Evolutionary conservation across 2,888 invertebrate genomes (phyloP).

Genomic region (Acronicta leporina): DNA sequence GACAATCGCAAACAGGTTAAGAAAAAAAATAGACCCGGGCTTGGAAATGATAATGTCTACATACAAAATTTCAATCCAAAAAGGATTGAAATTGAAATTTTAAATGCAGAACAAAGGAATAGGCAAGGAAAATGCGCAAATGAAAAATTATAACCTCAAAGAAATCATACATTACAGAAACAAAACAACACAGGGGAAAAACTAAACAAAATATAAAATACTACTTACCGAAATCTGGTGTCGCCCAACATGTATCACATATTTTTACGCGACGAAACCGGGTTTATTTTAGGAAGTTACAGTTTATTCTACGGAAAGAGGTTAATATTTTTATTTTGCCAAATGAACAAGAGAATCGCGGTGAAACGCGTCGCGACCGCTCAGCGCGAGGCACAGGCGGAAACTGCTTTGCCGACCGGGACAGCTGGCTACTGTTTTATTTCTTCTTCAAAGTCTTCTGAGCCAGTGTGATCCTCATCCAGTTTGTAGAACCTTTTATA

Average conservation of each 20-base stretch:
- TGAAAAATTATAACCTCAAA: slow-evolving; percentile 7
- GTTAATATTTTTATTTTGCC: slow-evolving; percentile 33
- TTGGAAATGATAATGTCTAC: not conserved
- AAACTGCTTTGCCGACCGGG: slow-evolving; percentile 46
- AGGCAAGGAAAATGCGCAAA: not conserved
- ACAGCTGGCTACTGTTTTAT: not conserved
- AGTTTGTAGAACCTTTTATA: slow-evolving; percentile 5
- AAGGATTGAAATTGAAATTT: not conserved
- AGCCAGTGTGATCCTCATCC: not conserved
- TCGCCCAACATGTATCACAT: slow-evolving; percentile 1
- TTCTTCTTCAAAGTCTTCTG: slow-evolving; percentile 2
- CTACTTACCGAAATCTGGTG: slow-evolving; percentile 22
- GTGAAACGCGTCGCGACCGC: slow-evolving; percentile 28
- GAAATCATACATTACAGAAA: slow-evolving; percentile 9
- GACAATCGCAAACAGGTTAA: not conserved
- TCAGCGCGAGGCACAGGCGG: slow-evolving; percentile 13
- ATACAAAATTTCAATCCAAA: not conserved
- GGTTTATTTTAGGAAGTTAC: not conserved
- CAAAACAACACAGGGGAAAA: slow-evolving; percentile 4
- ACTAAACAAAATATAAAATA: slow-evolving; percentile 12
- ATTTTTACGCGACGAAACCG: not conserved
- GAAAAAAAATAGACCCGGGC: not conserved
- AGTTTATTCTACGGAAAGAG: slow-evolving; percentile 6
- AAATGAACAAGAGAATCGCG: slow-evolving; percentile 9
- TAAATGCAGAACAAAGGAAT: not conserved